Percentiles rank a stretch among this genome's conserved stretches.
Conservation (phyloP, 2,888 invertebrate genomes). For the Tetropium fuscum region DNA sequence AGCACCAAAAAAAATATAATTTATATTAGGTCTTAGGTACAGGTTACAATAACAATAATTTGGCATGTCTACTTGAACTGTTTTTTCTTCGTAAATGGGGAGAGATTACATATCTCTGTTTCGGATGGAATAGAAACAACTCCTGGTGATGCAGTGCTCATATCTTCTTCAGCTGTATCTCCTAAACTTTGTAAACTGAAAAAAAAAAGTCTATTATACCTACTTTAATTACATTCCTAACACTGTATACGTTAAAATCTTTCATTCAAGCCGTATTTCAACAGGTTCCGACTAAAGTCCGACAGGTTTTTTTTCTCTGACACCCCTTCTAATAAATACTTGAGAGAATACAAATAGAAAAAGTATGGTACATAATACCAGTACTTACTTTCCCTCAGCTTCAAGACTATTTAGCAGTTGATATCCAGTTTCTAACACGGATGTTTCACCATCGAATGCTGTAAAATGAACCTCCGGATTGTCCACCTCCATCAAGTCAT, state of each 20-base stretch:
- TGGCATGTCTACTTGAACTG: slow-evolving; percentile 48
- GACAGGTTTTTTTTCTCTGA: too few relatives aligned
- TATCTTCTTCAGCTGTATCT: slow-evolving; percentile 48
- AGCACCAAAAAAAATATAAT: too few relatives aligned
- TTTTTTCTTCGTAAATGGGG: slow-evolving; percentile 51
- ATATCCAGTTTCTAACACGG: slow-evolving; percentile 58
- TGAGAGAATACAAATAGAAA: neutral
- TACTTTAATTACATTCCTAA: too few relatives aligned
- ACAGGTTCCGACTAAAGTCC: too few relatives aligned
- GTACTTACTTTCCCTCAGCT: slow-evolving; percentile 53
- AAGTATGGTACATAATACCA: neutral
- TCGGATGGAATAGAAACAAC: slow-evolving; percentile 46
- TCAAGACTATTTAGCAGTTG: slow-evolving; percentile 60
- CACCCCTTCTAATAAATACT: neutral
- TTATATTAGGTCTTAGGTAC: too few relatives aligned
- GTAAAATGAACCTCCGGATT: slow-evolving; percentile 58
- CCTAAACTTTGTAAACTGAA: slow-evolving; percentile 48
- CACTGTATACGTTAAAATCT: too few relatives aligned
- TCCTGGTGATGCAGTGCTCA: slow-evolving; percentile 45
- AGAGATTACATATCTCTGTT: slow-evolving; percentile 41
- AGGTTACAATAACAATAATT: too few relatives aligned
- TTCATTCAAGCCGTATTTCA: too few relatives aligned
- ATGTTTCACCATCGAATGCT: slow-evolving; percentile 55
- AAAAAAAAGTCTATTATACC: slow-evolving; percentile 8
- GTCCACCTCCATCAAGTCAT: slow-evolving; percentile 52